phyloP scores from a whole-genome alignment of 2,888 invertebrate genomes.

The Epistrophe grossulariae region DNA sequence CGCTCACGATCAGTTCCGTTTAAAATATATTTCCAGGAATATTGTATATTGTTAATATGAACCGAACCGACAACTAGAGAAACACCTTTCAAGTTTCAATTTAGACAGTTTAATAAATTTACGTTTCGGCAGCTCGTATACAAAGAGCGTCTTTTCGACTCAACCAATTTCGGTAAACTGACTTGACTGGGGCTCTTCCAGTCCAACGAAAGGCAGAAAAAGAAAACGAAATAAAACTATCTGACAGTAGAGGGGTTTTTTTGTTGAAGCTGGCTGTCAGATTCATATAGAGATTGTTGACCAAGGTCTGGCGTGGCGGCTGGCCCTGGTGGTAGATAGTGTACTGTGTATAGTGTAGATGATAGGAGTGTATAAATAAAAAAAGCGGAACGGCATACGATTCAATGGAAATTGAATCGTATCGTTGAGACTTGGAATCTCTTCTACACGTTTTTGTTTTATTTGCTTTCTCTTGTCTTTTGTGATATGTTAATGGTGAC shows the following conservation, averaged over 20 bases:
- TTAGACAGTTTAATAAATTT: not conserved
- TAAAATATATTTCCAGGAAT: constrained; percentile 61
- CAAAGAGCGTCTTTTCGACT: constrained; percentile 36
- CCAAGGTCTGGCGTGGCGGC: constrained; percentile 61
- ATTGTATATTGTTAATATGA: constrained; percentile 3
- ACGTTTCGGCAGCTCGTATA: not conserved
- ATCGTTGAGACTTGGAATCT: constrained; percentile 4
- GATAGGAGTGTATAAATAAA: not conserved
- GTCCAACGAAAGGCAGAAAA: not conserved
- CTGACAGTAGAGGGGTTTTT: not conserved
- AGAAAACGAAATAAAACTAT: not conserved
- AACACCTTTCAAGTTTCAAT: constrained; percentile 25
- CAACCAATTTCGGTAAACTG: constrained; percentile 27
- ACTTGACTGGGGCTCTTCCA: constrained; percentile 27
- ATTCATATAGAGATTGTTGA: constrained; percentile 33
- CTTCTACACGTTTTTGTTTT: constrained; percentile 3
- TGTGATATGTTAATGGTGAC: constrained; percentile 6
- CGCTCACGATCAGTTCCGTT: constrained; percentile 64
- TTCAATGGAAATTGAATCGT: constrained; percentile 14
- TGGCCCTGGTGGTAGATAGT: constrained; percentile 21
- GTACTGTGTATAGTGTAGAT: constrained; percentile 11
- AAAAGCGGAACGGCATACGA: not conserved
- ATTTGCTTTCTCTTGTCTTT: constrained; percentile 29
- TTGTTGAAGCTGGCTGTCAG: constrained; percentile 1
- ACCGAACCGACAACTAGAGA: constrained; percentile 7